These are phyloP conservation scores for Hemithea aestivaria DNA, from an alignment of 2,888 invertebrate genomes.

Conservation along the genomic window DNA sequence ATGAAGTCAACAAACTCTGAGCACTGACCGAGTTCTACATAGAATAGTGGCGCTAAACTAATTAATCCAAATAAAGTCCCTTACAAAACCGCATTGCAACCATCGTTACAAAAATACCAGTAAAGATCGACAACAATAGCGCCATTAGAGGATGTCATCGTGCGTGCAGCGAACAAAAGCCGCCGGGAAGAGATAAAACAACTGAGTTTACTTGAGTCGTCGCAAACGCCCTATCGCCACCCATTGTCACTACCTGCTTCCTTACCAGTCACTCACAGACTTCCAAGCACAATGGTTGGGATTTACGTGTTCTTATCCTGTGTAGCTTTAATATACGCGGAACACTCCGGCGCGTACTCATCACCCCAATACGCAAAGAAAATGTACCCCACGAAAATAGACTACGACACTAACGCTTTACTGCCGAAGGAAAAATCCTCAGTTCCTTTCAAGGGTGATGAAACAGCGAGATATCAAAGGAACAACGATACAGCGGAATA, in stretches of 20 bases:
- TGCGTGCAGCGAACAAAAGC: constrained; percentile 75
- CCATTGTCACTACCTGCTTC: constrained; percentile 35
- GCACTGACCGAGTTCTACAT: constrained; percentile 10
- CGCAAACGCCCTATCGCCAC: constrained; percentile 48
- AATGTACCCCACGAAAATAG: constrained; percentile 58
- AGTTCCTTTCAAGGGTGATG: constrained; percentile 45
- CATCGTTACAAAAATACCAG: constrained; percentile 19
- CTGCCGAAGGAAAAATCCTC: constrained; percentile 57
- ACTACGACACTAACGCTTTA: constrained; percentile 49
- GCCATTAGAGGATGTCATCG: constrained; percentile 73
- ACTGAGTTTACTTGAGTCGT: constrained; percentile 41
- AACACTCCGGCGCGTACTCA: constrained; percentile 73
- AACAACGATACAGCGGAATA: constrained; percentile 51
- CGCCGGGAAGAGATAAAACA: constrained; percentile 70
- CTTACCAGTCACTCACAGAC: constrained; percentile 40
- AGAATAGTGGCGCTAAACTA: constrained; percentile 3
- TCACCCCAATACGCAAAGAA: constrained; percentile 76
- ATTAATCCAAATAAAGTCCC: constrained; percentile 17
- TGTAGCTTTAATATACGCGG: constrained; percentile 38
- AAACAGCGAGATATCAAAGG: constrained; percentile 46
- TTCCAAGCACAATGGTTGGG: constrained; percentile 51
- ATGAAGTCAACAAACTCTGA: constrained; percentile 6
- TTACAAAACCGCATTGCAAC: constrained; percentile 22
- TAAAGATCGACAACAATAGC: constrained; percentile 54
- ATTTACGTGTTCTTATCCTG: constrained; percentile 41